Evolutionary conservation across 2,797 vertebrate genomes (phyloP), one percentile per base, ranked within the genome.

Genomic region (Phaenicophaeus curvirostris): DNA sequence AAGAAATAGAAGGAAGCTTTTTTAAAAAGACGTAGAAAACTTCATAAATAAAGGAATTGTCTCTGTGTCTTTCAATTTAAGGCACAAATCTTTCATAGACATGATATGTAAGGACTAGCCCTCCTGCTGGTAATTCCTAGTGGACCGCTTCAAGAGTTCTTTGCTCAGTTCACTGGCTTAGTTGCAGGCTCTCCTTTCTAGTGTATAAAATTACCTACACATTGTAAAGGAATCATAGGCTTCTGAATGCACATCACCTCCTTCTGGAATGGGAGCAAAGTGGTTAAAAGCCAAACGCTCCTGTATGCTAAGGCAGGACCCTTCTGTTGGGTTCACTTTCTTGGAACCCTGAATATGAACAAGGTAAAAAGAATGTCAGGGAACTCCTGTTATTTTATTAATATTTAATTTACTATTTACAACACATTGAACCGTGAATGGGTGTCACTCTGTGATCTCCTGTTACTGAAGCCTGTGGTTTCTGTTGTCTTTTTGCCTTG

Each of bases 161-260:
- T 7, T 51, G 15, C n/a, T 86, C 54, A 51, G 31, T 13, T 24
- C 0, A 0, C 8, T 41, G 8, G 5, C 28, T 44, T 61, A 16
- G 28, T 76, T 10, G 5, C 8, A 66, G 6, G 6, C 2, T 79
- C 3, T 50, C 15, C 41, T 39, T 18, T 33, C 3, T 1, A 2
- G 1, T n/a, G 8, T 46, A 2, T 9, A 42, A n/a, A 20, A 20
- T 6, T n/a, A 19, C 9, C 8, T 58, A 30, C 1, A 0, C 7
- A 14, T 44, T 33, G 12, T 44, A 48, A 50, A 67, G 13, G 24
- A 83, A 35, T 37, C 0, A 0, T 3, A 55, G 24, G 18, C 28
- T 18, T 31, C 20, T 30, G 51, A 55, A 86, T 41, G 8, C 30
- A 30, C 5, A 46, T 35, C 5, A 6, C 4, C 4, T 28, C 5